Percentiles rank a stretch among this genome's conserved stretches.
Evolutionary conservation across 2,888 invertebrate species (phyloP).

Genomic region (Molanna angustata): DNA sequence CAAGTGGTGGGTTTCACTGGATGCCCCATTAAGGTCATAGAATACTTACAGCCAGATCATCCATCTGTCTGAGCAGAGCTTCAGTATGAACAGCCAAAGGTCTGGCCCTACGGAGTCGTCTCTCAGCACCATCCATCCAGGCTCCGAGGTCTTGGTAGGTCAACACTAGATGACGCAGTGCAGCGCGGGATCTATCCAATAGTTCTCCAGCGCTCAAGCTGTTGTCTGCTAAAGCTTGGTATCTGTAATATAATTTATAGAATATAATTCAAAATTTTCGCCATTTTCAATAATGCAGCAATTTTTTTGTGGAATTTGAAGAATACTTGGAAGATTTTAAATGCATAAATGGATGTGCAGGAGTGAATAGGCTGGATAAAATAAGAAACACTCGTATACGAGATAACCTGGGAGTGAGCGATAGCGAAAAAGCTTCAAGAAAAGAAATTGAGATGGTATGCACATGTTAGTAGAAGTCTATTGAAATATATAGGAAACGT

Average conservation of each 20-base stretch:
- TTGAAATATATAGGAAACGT: slow-evolving; percentile 37
- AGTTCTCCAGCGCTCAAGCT: slow-evolving; percentile 79
- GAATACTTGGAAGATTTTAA: too few species aligned
- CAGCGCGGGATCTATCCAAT: slow-evolving; percentile 80
- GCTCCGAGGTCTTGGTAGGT: slow-evolving; percentile 91
- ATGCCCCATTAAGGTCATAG: too few species aligned
- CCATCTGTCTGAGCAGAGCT: slow-evolving; percentile 88
- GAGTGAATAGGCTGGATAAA: too few species aligned
- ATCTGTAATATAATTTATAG: slow-evolving; percentile 42
- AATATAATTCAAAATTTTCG: not conserved
- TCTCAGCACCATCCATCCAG: slow-evolving; percentile 93
- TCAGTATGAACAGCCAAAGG: slow-evolving; percentile 88
- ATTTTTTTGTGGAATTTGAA: too few species aligned
- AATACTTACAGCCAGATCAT: slow-evolving; percentile 78
- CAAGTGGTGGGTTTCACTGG: too few species aligned
- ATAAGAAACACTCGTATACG: too few species aligned
- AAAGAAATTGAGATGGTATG: not conserved
- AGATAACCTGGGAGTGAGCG: too few species aligned
- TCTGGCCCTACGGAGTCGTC: slow-evolving; percentile 74
- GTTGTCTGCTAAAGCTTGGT: slow-evolving; percentile 80
- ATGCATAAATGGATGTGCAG: too few species aligned
- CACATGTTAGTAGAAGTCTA: not conserved
- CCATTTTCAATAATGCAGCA: too few species aligned
- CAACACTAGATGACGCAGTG: slow-evolving; percentile 84
- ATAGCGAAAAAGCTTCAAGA: not conserved